Evolutionary conservation across 2,113 vertebrate species (phyloP).

Genomic region (Archocentrus centrarchus): DNA sequence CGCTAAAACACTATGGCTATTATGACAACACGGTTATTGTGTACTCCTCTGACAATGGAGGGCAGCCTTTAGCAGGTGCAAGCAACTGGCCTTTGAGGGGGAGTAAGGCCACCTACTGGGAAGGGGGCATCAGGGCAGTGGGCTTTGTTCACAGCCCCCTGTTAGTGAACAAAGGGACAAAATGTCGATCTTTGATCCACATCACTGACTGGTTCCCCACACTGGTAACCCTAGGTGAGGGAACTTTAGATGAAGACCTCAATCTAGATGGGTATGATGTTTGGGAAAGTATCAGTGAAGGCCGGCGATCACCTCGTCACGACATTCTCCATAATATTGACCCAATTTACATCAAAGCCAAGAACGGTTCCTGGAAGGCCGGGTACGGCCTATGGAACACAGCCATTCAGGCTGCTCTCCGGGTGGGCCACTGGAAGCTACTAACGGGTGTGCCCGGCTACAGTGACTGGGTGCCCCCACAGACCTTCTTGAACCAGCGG

Average conservation of each 20-base stretch:
- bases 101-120: conserved; percentile 96
- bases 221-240: conserved; percentile 90
- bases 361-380: conserved; percentile 93
- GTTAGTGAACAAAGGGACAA: conserved; percentile 88
- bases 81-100: conserved; percentile 98
- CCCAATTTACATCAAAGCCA: conserved; percentile 92
- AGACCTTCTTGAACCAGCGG: conserved; percentile 90
- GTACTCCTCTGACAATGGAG: conserved; percentile 97
- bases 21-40: conserved; percentile 93
- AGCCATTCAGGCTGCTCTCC: conserved; percentile 91
- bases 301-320: conserved; percentile 89
- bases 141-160: conserved; percentile 97
- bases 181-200: conserved; percentile 91
- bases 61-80: conserved; percentile 91
- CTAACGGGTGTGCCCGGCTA: conserved; percentile 94
- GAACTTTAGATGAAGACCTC: conserved; percentile 89
- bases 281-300: conserved; percentile 97
- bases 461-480: conserved; percentile 96
- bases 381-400: conserved; percentile 98
- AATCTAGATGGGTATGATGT: conserved; percentile 94
- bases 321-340: conserved; percentile 99
- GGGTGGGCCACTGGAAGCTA: conserved; percentile 95
- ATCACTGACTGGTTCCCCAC: conserved; percentile 99
- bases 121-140: conserved; percentile 93
- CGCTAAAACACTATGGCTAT: conserved; percentile 89